A percentile compares a stretch with the other conserved stretches of the same genome.
phyloP scores from a whole-genome alignment of 1,140 invertebrate genomes.

The Magallana ariakensis region DNA sequence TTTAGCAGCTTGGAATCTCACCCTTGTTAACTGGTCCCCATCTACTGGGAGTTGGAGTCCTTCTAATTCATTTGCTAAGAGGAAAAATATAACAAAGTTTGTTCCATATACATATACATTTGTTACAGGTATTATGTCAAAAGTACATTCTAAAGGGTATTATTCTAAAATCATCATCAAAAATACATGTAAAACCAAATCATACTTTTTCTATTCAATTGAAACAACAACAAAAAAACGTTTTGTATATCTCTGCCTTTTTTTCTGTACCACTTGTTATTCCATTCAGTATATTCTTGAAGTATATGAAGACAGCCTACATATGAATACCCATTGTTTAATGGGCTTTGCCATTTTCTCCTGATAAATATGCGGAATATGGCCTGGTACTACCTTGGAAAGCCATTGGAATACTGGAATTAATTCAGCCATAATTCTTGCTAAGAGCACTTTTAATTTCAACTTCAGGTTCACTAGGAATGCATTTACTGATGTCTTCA shows the following conservation, averaged over 20 bases:
- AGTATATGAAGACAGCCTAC: conserved; percentile 5
- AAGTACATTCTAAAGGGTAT: not conserved
- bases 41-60: not conserved
- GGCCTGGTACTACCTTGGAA: conserved; percentile 5
- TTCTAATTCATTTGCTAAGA: conserved; percentile 27
- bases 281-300: conserved; percentile 10
- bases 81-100: not conserved
- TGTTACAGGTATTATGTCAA: not conserved
- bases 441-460: not conserved
- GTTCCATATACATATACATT: not conserved
- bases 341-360: conserved; percentile 37
- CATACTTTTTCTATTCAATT: too few relatives aligned
- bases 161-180: not conserved
- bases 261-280: conserved; percentile 15
- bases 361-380: conserved; percentile 37
- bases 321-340: not conserved
- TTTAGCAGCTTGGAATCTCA: conserved; percentile 33
- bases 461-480: not conserved
- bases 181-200: not conserved
- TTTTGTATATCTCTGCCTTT: conserved; percentile 1
- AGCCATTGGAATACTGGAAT: not conserved
- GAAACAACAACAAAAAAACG: too few relatives aligned
- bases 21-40: conserved; percentile 41
- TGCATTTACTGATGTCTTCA: not conserved
- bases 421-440: too few relatives aligned